Conservation (phyloP, 2,113 vertebrate genomes). For the Tychaedon coryphoeus region DNA sequence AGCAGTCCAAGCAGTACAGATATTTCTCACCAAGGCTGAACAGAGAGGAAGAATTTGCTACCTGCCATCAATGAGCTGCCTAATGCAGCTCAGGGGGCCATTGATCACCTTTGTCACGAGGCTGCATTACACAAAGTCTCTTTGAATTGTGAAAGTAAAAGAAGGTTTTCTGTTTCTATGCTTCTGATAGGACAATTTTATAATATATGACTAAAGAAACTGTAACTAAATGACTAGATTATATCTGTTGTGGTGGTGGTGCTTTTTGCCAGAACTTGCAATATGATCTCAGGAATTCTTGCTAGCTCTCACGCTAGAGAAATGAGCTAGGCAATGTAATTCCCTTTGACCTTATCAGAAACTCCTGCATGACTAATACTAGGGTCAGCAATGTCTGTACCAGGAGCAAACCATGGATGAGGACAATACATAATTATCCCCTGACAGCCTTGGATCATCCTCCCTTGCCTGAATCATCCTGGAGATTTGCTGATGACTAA, state of each 20-base stretch:
- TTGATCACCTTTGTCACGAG: neutral
- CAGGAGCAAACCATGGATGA: neutral
- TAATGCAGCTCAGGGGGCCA: neutral
- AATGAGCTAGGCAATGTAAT: no score
- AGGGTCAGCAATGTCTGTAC: neutral
- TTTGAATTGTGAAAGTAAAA: neutral
- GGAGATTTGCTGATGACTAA: neutral
- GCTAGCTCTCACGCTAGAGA: neutral
- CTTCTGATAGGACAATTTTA: neutral
- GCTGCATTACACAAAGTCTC: neutral
- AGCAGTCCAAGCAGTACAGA: neutral
- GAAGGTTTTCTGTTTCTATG: neutral
- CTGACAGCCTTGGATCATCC: neutral
- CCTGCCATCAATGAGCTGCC: neutral
- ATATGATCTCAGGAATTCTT: neutral
- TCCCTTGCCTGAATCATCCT: neutral
- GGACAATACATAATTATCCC: neutral
- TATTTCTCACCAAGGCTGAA: neutral
- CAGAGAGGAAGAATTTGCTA: neutral
- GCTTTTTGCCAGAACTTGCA: neutral
- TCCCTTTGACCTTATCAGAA: neutral
- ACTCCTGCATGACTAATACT: neutral
- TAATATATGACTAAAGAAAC: neutral
- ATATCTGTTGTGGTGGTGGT: neutral
- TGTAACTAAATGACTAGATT: neutral